Evolutionary conservation across 1,140 invertebrate genomes (phyloP), one percentile per base, ranked within the genome.

Genomic region (Oscheius sp.): DNA sequence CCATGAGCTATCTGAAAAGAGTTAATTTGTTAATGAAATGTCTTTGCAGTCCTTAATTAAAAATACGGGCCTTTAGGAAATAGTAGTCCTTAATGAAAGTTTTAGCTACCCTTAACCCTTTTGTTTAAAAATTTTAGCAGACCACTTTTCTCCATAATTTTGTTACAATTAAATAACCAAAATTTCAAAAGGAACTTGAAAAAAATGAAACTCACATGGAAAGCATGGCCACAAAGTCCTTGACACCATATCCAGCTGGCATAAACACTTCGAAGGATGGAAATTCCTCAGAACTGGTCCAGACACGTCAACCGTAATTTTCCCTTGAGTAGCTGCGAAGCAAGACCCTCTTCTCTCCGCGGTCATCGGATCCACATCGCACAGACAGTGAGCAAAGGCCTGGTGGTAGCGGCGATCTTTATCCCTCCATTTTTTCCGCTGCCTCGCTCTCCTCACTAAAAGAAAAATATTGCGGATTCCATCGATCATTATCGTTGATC

Each of bases 371-470:
- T 80, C 80, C 28, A 84, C 69, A 42, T 81, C 81, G 69, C 81
- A 83, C 49, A 80, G 82, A 62, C 81, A 83, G 49, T 83, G 81
- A 2, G 81, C 81, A 28, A 82, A 84, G 2, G 80, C 81, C 63
- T 83, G 72, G 26, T 68, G 71, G 26, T 75, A 76, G n/a, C 71
- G 74, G 28, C 42, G 70, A 29, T 64, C 62, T 34, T 62, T 65
- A 35, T 49, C 26, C 20, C 62, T 15, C 7, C 35, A 20, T 35
- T 58, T 73, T 73, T 63, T 58, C 68, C 32, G 45, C 31, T 1
- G 59, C n/a, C 59, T 26, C 34, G 59, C 59, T 18, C 32, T 13
- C 23, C 59, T 32, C 59, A 29, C 32, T 35, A 18, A 62, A 35
- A 58, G 15, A 31, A 18, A n/a, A 26, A 31, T 62, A n/a, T 7